phyloP scores from a whole-genome alignment of 2,797 vertebrate species.

The Scomberomorus guttatus region DNA sequence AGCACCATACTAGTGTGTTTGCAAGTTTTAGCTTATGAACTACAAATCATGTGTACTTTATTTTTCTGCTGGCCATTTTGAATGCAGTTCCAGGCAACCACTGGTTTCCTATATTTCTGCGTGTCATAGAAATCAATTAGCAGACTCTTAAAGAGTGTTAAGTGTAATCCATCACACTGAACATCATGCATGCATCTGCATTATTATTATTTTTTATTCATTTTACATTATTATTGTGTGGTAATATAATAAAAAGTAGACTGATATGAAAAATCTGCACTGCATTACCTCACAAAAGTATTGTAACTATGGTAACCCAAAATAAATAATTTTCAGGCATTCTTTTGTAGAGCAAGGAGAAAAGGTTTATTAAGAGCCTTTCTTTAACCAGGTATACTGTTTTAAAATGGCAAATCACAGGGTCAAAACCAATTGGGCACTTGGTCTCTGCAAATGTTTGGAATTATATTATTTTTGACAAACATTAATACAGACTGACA shows the following conservation, averaged over 20 bases:
- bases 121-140: not conserved
- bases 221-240: not conserved
- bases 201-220: not conserved
- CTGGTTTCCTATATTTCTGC: not conserved
- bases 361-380: not conserved
- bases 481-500: not conserved
- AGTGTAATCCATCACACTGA: not conserved
- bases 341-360: not conserved
- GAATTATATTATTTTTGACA: not conserved
- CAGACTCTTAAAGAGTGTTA: not conserved
- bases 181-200: not conserved
- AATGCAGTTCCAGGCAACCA: not conserved
- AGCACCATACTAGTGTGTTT: not conserved
- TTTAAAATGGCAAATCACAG: constrained; percentile 4
- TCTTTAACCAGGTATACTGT: not conserved
- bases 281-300: not conserved
- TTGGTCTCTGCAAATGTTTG: not conserved
- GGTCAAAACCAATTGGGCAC: constrained; percentile 4
- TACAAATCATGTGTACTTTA: not conserved
- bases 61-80: not conserved
- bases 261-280: not conserved
- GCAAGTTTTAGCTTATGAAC: not conserved
- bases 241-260: not conserved
- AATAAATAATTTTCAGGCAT: not conserved
- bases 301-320: no score